phyloP scores from a whole-genome alignment of 2,797 vertebrate species.

The Taenioides sp. region DNA sequence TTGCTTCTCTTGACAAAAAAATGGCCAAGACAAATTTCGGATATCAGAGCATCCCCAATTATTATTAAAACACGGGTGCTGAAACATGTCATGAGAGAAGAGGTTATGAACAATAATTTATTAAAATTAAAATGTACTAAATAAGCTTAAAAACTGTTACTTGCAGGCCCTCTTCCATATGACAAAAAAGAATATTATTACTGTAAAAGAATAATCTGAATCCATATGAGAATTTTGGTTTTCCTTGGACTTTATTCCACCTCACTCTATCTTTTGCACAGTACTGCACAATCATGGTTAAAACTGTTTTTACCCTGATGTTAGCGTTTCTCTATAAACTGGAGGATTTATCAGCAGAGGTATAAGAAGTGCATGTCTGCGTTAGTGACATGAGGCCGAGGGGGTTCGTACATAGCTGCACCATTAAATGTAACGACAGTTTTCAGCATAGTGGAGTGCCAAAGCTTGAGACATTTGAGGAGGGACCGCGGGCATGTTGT shows the following conservation, averaged over 20 bases:
- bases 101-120: no score
- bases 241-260: neutral
- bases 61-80: no score
- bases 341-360: slow-evolving; percentile 14
- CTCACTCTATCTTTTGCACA: neutral
- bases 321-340: slow-evolving; percentile 15
- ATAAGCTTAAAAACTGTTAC: no score
- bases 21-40: no score
- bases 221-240: no score
- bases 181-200: no score
- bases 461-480: slow-evolving; percentile 27
- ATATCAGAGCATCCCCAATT: no score
- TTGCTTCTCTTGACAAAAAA: no score
- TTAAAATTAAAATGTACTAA: no score
- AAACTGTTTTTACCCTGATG: slow-evolving; percentile 18
- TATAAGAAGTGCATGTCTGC: slow-evolving; percentile 16
- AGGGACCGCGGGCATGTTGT: slow-evolving; percentile 32
- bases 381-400: slow-evolving; percentile 7
- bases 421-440: slow-evolving; percentile 20
- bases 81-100: no score
- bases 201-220: no score
- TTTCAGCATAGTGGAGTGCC: slow-evolving; percentile 18
- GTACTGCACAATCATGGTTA: slow-evolving; percentile 6
- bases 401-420: slow-evolving; percentile 4
- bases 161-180: no score